Conservation (phyloP, 2,113 vertebrate species). For the Perca fluviatilis region DNA sequence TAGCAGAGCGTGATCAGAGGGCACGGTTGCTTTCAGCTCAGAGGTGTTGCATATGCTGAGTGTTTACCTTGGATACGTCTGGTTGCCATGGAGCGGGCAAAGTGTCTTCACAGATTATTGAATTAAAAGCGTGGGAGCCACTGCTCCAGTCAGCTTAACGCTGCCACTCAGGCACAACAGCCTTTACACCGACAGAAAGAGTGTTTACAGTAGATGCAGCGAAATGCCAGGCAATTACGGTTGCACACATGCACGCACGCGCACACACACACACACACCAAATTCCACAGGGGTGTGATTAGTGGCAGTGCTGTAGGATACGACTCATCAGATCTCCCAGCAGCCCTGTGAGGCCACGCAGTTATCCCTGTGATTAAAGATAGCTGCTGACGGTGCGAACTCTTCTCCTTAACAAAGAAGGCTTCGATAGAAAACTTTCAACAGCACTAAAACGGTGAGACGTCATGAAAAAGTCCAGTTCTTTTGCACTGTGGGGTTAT, state of each 20-base stretch:
- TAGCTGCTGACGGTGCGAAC: neutral
- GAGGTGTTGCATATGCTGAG: neutral
- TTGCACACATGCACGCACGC: neutral
- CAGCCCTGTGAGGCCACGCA: constrained; percentile 2
- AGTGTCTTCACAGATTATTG: constrained; percentile 1
- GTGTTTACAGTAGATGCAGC: constrained; percentile 22
- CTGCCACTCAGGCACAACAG: constrained; percentile 6
- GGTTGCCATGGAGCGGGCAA: neutral
- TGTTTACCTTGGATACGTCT: constrained; percentile 5
- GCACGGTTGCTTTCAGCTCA: neutral
- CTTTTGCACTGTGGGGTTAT: too few relatives aligned
- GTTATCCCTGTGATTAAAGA: constrained; percentile 21
- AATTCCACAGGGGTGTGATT: constrained; percentile 20
- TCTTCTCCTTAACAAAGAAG: neutral
- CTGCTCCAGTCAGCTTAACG: neutral
- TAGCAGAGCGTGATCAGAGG: neutral
- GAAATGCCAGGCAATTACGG: constrained; percentile 16
- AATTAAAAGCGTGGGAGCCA: constrained; percentile 17
- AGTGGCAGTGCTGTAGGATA: constrained; percentile 13
- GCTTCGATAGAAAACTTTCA: neutral
- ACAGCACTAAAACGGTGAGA: neutral
- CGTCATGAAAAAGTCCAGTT: too few relatives aligned
- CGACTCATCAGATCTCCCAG: constrained; percentile 30
- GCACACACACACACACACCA: constrained; percentile 3
- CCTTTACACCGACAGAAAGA: constrained; percentile 4